Conservation (phyloP, 2,113 vertebrate genomes). For the Poeciliopsis retropinna region DNA sequence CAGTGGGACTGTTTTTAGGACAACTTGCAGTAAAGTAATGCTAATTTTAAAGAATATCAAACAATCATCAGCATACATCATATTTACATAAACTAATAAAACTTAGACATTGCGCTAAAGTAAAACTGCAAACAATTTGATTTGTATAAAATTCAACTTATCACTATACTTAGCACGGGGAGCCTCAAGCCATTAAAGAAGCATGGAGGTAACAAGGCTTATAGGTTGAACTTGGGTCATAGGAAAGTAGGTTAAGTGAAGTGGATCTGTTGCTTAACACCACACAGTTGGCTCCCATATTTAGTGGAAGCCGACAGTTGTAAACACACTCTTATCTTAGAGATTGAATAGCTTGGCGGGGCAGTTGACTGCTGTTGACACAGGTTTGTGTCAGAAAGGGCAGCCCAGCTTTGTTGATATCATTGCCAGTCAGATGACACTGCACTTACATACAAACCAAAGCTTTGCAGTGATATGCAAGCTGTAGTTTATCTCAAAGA, state of each 20-base stretch:
- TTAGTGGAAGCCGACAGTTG: constrained; percentile 65
- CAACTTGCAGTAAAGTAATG: constrained; percentile 23
- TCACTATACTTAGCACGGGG: constrained; percentile 46
- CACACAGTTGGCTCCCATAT: constrained; percentile 68
- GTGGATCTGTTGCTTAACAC: constrained; percentile 64
- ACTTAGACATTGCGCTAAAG: neutral
- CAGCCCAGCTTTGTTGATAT: constrained; percentile 36
- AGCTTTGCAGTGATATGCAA: constrained; percentile 29
- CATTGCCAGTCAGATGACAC: constrained; percentile 30
- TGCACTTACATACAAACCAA: neutral
- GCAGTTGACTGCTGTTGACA: constrained; percentile 61
- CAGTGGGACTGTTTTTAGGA: constrained; percentile 16
- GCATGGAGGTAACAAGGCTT: constrained; percentile 57
- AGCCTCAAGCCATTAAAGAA: constrained; percentile 42
- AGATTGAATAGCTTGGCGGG: constrained; percentile 47
- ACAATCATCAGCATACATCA: constrained; percentile 10
- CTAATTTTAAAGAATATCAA: constrained; percentile 20
- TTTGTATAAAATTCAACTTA: constrained; percentile 2
- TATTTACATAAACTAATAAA: constrained; percentile 1
- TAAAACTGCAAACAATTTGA: neutral
- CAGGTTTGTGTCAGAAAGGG: constrained; percentile 47
- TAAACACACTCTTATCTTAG: constrained; percentile 70
- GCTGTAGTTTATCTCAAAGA: constrained; percentile 8
- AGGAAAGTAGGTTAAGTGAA: constrained; percentile 74
- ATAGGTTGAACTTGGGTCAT: constrained; percentile 63